Evolutionary conservation across 1,140 invertebrate genomes (phyloP).

Genomic region (Ditylenchus dipsaci): DNA sequence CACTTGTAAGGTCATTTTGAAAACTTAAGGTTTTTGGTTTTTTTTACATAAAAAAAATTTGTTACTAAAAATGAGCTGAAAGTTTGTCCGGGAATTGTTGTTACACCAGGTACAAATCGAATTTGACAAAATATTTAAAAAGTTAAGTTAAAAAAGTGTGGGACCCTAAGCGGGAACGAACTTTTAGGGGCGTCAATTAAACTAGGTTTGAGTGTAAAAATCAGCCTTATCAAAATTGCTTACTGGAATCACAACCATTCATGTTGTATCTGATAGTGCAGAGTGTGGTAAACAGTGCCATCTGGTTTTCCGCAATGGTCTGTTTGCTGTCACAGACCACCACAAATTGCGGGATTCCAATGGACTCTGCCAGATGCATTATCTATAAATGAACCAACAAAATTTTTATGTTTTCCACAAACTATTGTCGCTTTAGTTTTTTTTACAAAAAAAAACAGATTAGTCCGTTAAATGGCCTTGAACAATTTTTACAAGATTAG

Average conservation of each 20-base stretch:
- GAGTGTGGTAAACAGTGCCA: neutral
- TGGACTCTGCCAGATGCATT: neutral
- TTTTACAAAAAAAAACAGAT: neutral
- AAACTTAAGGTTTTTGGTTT: too few relatives aligned
- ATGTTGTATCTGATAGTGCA: constrained; percentile 1
- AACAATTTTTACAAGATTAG: neutral
- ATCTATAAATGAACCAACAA: neutral
- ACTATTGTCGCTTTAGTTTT: neutral
- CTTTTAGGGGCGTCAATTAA: too few relatives aligned
- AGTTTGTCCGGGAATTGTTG: too few relatives aligned
- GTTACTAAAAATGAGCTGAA: too few relatives aligned
- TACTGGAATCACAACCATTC: neutral
- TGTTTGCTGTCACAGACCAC: constrained; percentile 5
- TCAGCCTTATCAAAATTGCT: neutral
- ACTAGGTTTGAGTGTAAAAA: too few relatives aligned
- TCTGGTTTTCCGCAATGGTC: constrained; percentile 6
- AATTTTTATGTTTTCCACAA: neutral
- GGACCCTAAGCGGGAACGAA: too few relatives aligned
- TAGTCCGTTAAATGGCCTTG: neutral
- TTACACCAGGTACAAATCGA: too few relatives aligned
- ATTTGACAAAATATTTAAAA: too few relatives aligned
- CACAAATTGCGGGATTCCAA: constrained; percentile 7
- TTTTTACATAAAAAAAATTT: too few relatives aligned
- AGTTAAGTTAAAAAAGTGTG: too few relatives aligned
- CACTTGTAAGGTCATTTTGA: too few relatives aligned